Evolutionary conservation across 2,888 invertebrate species (phyloP), one percentile per base, ranked within the genome.

Genomic region (Crioceris asparagi): DNA sequence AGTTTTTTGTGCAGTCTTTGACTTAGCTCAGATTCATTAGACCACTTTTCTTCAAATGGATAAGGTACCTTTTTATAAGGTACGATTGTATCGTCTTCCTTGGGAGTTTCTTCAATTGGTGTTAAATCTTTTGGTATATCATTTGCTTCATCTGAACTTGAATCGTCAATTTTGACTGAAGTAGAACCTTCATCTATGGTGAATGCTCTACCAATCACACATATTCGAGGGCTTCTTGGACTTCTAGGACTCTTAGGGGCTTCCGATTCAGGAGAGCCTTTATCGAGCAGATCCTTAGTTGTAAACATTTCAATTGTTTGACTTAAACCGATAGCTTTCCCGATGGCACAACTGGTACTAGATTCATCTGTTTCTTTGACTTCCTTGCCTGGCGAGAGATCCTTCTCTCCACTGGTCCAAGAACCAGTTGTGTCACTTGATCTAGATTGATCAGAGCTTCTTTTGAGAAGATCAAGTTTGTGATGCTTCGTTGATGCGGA

Each of bases 381-480:
- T 55, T 66, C 36, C 52, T 66, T 42, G 34, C 79, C 77, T 52
- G 78, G 79, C 52, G 78, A 79, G 1, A 68, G 65, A 55, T 79
- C 79, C 59, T 79, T 79, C 56, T 81, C 81, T n/a, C 79, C 77
- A 51, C 80, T 81, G 1, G 83, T 83, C 81, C 83, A 84, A 0
- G 84, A 84, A 19, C 65, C 66, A 3, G 75, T 77, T 0, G 80
- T 80, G 53, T 85, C 84, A 2, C 83, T 84, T 51, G 84, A 84
- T 47, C 77, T 70, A 1, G 84, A 84, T 41, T 82, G 77, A 56
- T 83, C 83, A 1, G 80, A 75, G 47, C 79, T 81, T 16, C 79
- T 61, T 54, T 81, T 79, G 3, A 77, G 61, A 30, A 76, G 55
- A 51, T 75, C 75, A 43, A 66, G 67, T 36, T 61, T 65, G 14